Conservation (phyloP, 2,888 invertebrate species). For the Drosophila neutralis region DNA sequence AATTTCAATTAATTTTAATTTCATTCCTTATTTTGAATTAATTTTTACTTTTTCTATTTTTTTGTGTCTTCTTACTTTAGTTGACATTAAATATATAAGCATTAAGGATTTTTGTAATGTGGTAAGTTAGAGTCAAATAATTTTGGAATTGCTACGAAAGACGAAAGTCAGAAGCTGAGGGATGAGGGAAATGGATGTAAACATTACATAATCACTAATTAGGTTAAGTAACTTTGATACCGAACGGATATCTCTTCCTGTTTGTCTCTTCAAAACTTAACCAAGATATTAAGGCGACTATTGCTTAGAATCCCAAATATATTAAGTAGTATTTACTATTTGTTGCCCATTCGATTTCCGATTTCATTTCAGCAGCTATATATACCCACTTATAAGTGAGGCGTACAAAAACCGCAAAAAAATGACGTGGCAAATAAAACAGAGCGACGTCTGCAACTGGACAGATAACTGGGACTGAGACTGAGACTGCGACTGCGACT, state of each 20-base stretch:
- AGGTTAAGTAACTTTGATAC: neutral
- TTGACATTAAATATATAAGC: neutral
- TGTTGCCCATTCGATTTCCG: neutral
- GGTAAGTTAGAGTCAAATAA: neutral
- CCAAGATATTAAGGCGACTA: neutral
- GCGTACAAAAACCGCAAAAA: constrained; percentile 38
- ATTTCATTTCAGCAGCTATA: neutral
- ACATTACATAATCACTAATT: neutral
- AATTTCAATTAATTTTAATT: too few species aligned
- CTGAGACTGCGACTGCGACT: constrained; percentile 4
- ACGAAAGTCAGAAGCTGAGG: neutral
- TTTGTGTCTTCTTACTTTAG: neutral
- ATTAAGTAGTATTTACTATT: neutral
- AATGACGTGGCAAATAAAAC: constrained; percentile 78
- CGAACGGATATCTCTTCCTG: neutral
- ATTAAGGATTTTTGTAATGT: neutral
- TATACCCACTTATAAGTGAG: neutral
- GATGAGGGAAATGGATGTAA: fast-evolving
- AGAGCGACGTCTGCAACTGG: constrained; percentile 67
- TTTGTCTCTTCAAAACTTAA: neutral
- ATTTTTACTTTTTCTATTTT: neutral
- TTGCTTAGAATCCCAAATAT: neutral
- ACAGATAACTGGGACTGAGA: constrained; percentile 49
- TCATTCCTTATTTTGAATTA: neutral
- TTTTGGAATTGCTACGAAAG: neutral